phyloP scores from a whole-genome alignment of 2,113 vertebrate species.

The Casuarius casuarius region DNA sequence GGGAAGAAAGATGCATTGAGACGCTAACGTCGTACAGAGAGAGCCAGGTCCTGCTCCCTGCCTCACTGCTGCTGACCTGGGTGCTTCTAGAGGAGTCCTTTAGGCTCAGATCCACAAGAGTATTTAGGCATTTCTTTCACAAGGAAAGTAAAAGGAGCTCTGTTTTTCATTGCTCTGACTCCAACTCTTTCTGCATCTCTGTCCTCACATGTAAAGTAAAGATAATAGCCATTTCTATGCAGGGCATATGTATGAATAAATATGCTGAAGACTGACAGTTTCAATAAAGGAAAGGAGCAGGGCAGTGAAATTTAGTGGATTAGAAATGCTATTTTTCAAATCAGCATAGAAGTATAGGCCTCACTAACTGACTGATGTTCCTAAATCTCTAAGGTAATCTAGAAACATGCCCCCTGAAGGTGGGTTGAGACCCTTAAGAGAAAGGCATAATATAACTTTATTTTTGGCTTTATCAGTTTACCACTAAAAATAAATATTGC shows the following conservation, averaged over 20 bases:
- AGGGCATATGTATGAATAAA: too few relatives aligned
- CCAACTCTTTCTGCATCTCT: neutral
- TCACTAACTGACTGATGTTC: neutral
- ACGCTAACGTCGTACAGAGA: fast-evolving
- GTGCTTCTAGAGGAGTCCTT: neutral
- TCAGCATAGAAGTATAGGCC: neutral
- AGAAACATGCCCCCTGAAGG: neutral
- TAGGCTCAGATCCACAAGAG: neutral
- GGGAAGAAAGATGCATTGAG: neutral
- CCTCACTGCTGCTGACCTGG: neutral
- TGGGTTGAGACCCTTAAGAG: neutral
- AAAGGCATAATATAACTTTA: neutral
- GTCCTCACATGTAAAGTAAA: neutral
- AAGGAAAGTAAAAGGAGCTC: neutral
- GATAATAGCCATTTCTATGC: neutral
- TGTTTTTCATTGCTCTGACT: neutral
- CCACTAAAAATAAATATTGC: neutral
- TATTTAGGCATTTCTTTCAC: neutral
- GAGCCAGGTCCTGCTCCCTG: neutral
- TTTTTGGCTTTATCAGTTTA: neutral
- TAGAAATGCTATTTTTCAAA: neutral
- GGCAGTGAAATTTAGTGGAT: neutral
- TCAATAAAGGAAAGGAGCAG: neutral
- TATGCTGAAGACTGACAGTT: neutral
- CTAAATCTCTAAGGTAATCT: neutral